Percentiles rank a stretch among this genome's conserved stretches.
phyloP scores from a whole-genome alignment of 2,888 invertebrate genomes.

The Ophion ellenae region DNA sequence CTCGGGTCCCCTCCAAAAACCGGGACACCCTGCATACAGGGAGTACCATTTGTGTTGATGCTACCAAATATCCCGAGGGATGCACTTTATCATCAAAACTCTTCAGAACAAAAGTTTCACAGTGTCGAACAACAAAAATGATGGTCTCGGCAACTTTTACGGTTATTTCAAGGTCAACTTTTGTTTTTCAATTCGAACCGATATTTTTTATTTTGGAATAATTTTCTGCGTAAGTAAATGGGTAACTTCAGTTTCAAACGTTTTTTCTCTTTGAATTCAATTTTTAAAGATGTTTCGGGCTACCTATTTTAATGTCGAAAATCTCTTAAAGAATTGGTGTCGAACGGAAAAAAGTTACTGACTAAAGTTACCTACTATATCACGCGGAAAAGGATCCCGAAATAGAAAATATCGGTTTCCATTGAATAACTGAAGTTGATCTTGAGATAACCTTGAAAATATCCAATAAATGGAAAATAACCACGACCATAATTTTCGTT shows the following conservation, averaged over 20 bases:
- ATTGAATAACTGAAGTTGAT: background rate
- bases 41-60: background rate
- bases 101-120: background rate
- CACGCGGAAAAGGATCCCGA: background rate
- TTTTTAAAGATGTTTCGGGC: background rate
- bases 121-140: background rate
- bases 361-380: background rate
- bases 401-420: background rate
- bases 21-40: background rate
- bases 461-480: background rate
- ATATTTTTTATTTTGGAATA: background rate
- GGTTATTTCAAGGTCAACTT: background rate
- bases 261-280: background rate
- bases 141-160: background rate
- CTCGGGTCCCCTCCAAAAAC: background rate
- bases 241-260: background rate
- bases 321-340: background rate
- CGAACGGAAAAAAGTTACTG: background rate
- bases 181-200: background rate
- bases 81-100: background rate
- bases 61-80: background rate
- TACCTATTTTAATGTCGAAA: background rate
- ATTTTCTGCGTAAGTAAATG: background rate
- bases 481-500: background rate
- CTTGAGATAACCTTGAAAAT: background rate